Base-by-base conservation (phyloP, 2,888 invertebrate genomes). In the Rhamnusium bicolor region DNA sequence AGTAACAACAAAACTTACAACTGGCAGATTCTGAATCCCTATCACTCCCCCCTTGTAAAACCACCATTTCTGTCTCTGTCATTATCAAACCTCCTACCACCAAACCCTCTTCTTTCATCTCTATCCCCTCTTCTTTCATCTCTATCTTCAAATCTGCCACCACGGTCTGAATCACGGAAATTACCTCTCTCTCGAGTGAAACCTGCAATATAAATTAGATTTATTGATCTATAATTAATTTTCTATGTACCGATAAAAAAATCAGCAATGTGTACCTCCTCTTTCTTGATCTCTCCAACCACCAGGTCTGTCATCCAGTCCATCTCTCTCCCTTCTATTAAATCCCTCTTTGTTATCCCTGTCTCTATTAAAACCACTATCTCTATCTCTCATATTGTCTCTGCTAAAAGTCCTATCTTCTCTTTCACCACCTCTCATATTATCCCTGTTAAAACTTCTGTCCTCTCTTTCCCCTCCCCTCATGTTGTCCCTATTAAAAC, bases 271-370 rank as follows among this genome's bases (percentile, higher is more conserved):
- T n/a, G n/a, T 27, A 27, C 12, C 27, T 46, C 83, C 82, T 71
- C 86, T 82, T 62, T 85, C 87, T 66, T 85, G 79, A 73, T 87
- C 88, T 63, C 90, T 89, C 90, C 84, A 81, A 7, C 67, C 74
- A 14, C 80, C 75, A 14, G 79, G 74, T 66, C 69, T 70, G 24
- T 81, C 78, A 62, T 75, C 77, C 49, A 74, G 75, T 14, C 78
- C 77, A 47, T 63, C 62, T 49, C 47, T 66, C 8, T 74, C 71
- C 27, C 71, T 49, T 53, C 68, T 74, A 49, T 18, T 60, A 40
- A 60, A 60, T 18, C 47, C 65, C 67, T 71, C 69, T 8, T 85
- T 84, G 47, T 84, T 79, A 68, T 88, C 87, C 79, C 89, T 81
- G 68, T 85, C 86, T 21, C 86, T 79, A 27, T 89, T 90, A 69